Conservation (phyloP, 2,113 vertebrate species). For the Malurus cyaneus region DNA sequence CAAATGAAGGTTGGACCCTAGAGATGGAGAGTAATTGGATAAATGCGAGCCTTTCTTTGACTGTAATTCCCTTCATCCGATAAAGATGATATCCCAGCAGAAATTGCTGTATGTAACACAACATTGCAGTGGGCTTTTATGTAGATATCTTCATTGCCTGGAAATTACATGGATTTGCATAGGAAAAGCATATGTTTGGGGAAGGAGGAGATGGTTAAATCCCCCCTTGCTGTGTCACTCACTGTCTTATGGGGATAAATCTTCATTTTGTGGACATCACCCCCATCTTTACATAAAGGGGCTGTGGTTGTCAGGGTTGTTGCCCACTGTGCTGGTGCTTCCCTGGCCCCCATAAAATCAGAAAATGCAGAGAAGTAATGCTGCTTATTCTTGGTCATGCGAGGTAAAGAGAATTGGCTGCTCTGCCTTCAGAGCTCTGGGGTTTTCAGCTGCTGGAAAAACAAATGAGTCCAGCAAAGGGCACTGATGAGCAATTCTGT, state of each 20-base stretch:
- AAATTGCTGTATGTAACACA: neutral
- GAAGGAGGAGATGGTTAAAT: neutral
- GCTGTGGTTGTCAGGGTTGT: neutral
- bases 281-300: neutral
- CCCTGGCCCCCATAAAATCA: neutral
- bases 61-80: conserved; percentile 35
- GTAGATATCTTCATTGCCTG: conserved; percentile 11
- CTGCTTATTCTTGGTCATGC: neutral
- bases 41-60: conserved; percentile 35
- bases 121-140: neutral
- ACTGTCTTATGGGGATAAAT: neutral
- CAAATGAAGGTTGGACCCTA: conserved; percentile 54
- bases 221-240: neutral
- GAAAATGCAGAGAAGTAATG: neutral
- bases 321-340: neutral
- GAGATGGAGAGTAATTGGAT: conserved; percentile 58
- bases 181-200: neutral
- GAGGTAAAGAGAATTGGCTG: neutral
- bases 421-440: neutral
- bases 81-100: conserved; percentile 43
- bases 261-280: neutral
- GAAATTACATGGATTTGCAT: conserved; percentile 12
- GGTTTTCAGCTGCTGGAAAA: conserved; percentile 25
- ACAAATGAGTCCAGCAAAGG: conserved; percentile 33
- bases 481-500: conserved; percentile 62